These are phyloP conservation scores for Riparia riparia DNA, from an alignment of 2,113 vertebrate genomes.

Conservation along the genomic window DNA sequence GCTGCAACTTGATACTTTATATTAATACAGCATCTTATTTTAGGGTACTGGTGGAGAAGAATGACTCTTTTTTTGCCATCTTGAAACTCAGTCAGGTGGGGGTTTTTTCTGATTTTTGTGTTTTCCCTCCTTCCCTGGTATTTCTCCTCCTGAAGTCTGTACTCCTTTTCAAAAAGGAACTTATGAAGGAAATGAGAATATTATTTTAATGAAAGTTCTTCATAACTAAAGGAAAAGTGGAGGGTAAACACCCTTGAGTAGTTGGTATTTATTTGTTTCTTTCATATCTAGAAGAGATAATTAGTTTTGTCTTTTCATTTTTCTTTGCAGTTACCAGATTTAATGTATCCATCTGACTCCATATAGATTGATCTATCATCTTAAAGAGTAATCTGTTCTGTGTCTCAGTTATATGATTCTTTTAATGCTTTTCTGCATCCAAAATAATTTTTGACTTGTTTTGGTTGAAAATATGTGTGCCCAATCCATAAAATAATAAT, in stretches of 20 bases:
- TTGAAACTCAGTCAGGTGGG: background rate
- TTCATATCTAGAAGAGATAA: background rate
- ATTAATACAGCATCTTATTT: background rate
- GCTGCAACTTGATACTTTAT: background rate
- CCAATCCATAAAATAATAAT: background rate
- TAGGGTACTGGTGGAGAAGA: background rate
- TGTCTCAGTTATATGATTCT: background rate
- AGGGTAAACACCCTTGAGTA: background rate
- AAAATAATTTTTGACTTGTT: background rate
- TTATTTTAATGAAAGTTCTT: background rate
- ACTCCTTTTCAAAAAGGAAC: background rate
- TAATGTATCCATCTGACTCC: background rate
- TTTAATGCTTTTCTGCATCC: background rate
- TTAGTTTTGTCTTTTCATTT: background rate
- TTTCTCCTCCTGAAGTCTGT: background rate
- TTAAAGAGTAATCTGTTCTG: background rate
- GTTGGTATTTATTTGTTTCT: background rate
- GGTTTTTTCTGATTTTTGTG: fast-evolving
- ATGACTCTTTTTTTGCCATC: fast-evolving
- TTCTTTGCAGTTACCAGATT: background rate
- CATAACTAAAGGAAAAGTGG: background rate
- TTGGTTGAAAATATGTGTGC: background rate
- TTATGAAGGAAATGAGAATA: background rate
- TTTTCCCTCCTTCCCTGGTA: background rate
- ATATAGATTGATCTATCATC: background rate